Evolutionary conservation across 1,140 invertebrate species (phyloP).

Genomic region (Drosophila burlai): DNA sequence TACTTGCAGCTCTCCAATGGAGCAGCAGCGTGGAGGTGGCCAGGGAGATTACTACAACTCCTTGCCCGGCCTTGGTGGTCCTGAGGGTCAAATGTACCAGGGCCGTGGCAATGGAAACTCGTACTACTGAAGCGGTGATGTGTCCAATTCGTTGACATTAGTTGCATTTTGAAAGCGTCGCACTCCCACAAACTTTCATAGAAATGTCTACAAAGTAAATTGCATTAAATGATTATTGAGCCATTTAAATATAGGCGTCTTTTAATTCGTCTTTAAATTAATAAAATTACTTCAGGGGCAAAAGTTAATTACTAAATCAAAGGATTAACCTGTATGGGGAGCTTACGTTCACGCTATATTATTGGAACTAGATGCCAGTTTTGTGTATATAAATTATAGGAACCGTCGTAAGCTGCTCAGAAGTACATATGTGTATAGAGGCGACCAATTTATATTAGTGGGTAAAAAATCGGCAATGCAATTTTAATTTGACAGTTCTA

Average conservation of each 20-base stretch:
- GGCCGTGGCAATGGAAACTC: conserved; percentile 24
- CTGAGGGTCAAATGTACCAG: conserved; percentile 51
- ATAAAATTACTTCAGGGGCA: no score
- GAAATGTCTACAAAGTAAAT: conserved; percentile 3
- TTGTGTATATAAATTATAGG: no score
- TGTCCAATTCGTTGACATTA: not conserved
- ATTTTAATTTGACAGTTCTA: no score
- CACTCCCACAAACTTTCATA: not conserved
- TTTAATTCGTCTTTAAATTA: not conserved
- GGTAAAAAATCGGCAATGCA: no score
- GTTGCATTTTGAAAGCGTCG: conserved; percentile 3
- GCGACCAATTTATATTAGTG: no score
- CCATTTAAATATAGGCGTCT: not conserved
- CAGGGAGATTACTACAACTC: conserved; percentile 68
- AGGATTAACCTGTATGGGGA: no score
- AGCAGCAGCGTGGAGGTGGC: conserved; percentile 50
- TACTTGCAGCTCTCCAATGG: conserved; percentile 47
- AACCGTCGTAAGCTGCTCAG: no score
- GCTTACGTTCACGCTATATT: no score
- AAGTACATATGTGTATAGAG: no score
- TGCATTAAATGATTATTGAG: not conserved
- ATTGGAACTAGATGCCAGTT: no score
- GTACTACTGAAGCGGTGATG: conserved; percentile 37
- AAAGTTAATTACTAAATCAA: no score
- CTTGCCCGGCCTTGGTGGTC: conserved; percentile 57